Evolutionary conservation across 2,797 vertebrate species (phyloP), one percentile per base, ranked within the genome.

Genomic region (Sebastes reedi): DNA sequence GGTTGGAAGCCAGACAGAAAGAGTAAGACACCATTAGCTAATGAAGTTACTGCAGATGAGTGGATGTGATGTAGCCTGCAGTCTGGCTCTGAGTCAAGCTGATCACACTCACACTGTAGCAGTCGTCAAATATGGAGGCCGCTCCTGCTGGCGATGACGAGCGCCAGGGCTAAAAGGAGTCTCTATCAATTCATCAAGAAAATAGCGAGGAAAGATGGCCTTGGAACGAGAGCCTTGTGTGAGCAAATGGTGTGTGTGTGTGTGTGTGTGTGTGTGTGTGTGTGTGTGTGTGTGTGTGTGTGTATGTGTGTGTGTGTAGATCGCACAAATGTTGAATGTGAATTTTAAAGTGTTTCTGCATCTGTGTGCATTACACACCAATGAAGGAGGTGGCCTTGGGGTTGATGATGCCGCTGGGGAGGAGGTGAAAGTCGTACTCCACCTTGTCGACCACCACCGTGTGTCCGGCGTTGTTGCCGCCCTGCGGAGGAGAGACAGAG

Each of bases 321-420:
- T 9, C 11, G 4, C 30, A 68, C 22, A 52, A 27, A 50, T 13
- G 13, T 10, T 22, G 39, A 65, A 34, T 25, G 36, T 34, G 27
- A 60, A 64, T 32, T 6, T 1, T 14, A 1, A 58, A 67, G 54
- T 25, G 75, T 61, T 70, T 68, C n/a, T 73, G 66, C 5, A 8
- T 58, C 9, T 24, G 42, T 34, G 54, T 61, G 60, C 46, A 2
- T 73, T 86, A 97, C 97, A 94, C 95, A 99, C 98, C 99, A 75
- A 99, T 99, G 90, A 99, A 99, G 34, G 97, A 97, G 25, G 96
- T 99, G 90, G 96, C 97, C 73, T 98, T 98, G 77, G 97, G 98
- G 94, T 99, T 99, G 95, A 99, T 99, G 95, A 99, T 99, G 89
- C 98, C 98, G 91, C 99, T 99, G 87, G 99, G 99, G 80, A 99